A percentile compares a stretch with the other conserved stretches of the same genome.
phyloP scores from a whole-genome alignment of 1,140 invertebrate species.

The Coptotermes formosanus region DNA sequence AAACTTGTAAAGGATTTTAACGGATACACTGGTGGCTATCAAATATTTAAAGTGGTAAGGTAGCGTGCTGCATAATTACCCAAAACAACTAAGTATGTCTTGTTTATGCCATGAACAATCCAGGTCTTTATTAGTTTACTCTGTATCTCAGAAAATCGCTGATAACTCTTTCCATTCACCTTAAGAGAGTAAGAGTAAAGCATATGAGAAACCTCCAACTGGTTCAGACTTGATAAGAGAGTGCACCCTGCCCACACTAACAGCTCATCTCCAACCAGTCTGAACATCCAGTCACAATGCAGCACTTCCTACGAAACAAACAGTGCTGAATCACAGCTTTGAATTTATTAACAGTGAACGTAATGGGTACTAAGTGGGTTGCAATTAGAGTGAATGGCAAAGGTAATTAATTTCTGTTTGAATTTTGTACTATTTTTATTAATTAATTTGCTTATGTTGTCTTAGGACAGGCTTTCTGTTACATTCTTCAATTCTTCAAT shows the following conservation, averaged over 20 bases:
- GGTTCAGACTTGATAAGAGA: constrained; percentile 67
- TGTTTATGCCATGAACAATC: constrained; percentile 51
- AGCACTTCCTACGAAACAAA: constrained; percentile 63
- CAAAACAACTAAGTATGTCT: constrained; percentile 63
- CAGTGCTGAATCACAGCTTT: too few species aligned
- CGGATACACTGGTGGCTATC: background rate
- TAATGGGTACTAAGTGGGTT: too few species aligned
- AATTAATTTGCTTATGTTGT: too few species aligned
- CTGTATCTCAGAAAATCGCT: constrained; percentile 76
- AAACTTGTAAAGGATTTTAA: background rate
- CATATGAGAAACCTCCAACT: constrained; percentile 73
- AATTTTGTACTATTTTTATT: too few species aligned
- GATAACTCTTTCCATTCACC: constrained; percentile 72
- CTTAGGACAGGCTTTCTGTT: too few species aligned
- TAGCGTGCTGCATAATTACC: constrained; percentile 51
- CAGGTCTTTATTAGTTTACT: constrained; percentile 67
- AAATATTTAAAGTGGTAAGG: background rate
- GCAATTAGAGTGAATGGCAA: too few species aligned
- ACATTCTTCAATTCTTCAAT: too few species aligned
- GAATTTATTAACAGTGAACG: too few species aligned
- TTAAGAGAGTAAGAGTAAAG: constrained; percentile 73
- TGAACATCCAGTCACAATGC: constrained; percentile 84
- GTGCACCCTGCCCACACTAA: constrained; percentile 55
- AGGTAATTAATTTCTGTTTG: too few species aligned
- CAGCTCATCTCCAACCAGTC: constrained; percentile 69